Evolutionary conservation across 1,140 invertebrate genomes (phyloP).

Genomic region (Brachionus paranguensis): DNA sequence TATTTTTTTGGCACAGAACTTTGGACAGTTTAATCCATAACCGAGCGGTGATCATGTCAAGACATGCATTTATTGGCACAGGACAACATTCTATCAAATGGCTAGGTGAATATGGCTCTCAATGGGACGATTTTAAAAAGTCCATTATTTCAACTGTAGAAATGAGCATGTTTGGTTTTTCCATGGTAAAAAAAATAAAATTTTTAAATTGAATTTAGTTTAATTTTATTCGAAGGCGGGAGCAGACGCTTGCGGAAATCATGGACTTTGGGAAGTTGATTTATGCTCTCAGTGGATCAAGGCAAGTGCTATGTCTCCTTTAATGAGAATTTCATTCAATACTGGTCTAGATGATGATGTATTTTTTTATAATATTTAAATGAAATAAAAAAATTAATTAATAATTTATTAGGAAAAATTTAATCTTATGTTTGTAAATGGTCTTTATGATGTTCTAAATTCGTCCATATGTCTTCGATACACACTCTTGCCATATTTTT

Average conservation of each 20-base stretch:
- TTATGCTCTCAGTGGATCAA: conserved; percentile 28
- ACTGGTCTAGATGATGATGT: neutral
- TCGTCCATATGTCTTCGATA: conserved; percentile 59
- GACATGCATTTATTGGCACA: conserved; percentile 35
- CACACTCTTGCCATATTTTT: conserved; percentile 71
- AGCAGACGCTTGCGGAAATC: neutral
- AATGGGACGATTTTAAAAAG: conserved; percentile 28
- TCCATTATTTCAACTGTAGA: conserved; percentile 24
- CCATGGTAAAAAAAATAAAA: neutral
- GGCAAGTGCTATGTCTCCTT: conserved; percentile 24
- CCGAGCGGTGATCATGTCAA: conserved; percentile 2
- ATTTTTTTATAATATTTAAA: neutral
- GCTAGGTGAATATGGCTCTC: neutral
- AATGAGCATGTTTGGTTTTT: conserved; percentile 36
- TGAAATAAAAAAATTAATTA: neutral
- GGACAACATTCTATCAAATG: conserved; percentile 32
- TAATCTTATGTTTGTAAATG: neutral
- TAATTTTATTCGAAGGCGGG: neutral
- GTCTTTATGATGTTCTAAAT: conserved; percentile 18
- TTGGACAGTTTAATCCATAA: conserved; percentile 6
- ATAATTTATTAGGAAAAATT: conserved; percentile 22
- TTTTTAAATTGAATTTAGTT: neutral
- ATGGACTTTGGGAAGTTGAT: neutral
- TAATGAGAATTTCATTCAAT: conserved; percentile 24
- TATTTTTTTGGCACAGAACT: neutral